phyloP scores from a whole-genome alignment of 2,888 invertebrate genomes.

The Drosophila kokeensis region DNA sequence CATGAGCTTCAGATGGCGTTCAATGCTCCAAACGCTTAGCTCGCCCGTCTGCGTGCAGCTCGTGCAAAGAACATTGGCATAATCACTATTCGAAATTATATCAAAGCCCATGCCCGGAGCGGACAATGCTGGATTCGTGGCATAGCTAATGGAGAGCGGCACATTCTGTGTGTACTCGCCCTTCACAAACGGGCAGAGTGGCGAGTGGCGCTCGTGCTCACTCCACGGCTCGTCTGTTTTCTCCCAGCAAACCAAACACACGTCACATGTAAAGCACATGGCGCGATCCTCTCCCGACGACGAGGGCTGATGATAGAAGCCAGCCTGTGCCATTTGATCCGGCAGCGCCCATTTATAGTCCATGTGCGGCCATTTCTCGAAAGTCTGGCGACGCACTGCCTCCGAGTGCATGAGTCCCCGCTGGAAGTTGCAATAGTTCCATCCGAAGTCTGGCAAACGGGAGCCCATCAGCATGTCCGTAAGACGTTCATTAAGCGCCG shows the following conservation, averaged over 20 bases:
- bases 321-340: conserved; percentile 98
- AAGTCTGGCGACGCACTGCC: conserved; percentile 95
- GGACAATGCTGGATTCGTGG: conserved; percentile 91
- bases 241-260: conserved; percentile 98
- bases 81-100: conserved; percentile 88
- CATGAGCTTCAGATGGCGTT: conserved; percentile 90
- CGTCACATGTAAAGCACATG: conserved; percentile 97
- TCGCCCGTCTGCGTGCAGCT: conserved; percentile 87
- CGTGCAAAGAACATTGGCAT: conserved; percentile 87
- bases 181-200: conserved; percentile 96
- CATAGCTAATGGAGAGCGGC: conserved; percentile 93
- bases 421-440: conserved; percentile 83
- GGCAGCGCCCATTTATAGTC: conserved; percentile 98
- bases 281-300: conserved; percentile 96
- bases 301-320: conserved; percentile 97
- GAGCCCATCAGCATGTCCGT: conserved; percentile 89
- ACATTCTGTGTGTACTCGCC: conserved; percentile 98
- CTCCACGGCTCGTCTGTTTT: conserved; percentile 99
- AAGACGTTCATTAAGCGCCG: conserved; percentile 94
- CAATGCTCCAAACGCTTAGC: conserved; percentile 93
- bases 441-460: conserved; percentile 84
- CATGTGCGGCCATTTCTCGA: conserved; percentile 98
- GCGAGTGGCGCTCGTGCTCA: conserved; percentile 97
- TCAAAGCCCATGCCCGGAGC: conserved; percentile 85
- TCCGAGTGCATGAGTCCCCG: conserved; percentile 94